These are phyloP conservation scores for Troides oblongomaculatus DNA, from an alignment of 2,888 invertebrate species.

Conservation along the genomic window DNA sequence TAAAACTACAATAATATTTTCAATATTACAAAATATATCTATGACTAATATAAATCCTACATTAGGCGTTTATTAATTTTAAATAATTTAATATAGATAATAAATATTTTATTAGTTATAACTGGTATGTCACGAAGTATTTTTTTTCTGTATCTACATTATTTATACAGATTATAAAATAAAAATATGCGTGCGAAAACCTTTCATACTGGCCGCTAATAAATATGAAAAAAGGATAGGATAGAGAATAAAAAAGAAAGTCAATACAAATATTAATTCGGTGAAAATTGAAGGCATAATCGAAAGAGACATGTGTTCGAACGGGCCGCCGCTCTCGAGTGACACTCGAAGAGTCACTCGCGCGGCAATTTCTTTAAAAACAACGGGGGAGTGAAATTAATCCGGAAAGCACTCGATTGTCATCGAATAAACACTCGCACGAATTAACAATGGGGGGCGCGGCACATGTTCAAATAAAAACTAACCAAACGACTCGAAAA, in stretches of 20 bases:
- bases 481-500: conserved; percentile 23
- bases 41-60: no score
- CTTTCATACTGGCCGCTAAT: no score
- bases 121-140: no score
- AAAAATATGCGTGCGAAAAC: no score
- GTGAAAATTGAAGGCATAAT: conserved; percentile 46
- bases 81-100: no score
- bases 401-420: conserved; percentile 63
- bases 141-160: no score
- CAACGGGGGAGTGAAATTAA: conserved; percentile 47
- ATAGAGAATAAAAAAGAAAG: background rate
- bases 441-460: conserved; percentile 41
- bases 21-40: no score
- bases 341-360: conserved; percentile 56
- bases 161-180: no score
- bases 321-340: conserved; percentile 33
- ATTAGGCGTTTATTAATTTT: no score
- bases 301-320: conserved; percentile 56
- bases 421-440: conserved; percentile 60
- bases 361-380: conserved; percentile 59
- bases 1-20: no score
- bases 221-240: no score
- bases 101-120: no score
- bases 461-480: conserved; percentile 35
- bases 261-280: conserved; percentile 16